phyloP scores from a whole-genome alignment of 35 echinoderm and acorn worm genomes.

The Amphiura filiformis region DNA sequence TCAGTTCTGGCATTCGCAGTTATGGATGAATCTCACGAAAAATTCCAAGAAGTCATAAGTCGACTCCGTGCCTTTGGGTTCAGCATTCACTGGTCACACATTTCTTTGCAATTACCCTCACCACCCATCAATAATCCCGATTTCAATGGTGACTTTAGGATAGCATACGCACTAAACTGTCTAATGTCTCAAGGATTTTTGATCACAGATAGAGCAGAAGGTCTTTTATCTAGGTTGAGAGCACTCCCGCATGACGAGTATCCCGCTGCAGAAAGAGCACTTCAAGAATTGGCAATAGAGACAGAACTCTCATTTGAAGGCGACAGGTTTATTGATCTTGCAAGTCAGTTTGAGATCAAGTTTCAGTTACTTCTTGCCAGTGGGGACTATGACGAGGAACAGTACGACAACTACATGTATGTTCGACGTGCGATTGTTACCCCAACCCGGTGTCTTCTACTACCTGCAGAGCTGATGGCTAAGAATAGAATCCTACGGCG shows the following conservation, averaged over 20 bases:
- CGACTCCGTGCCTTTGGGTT: neutral
- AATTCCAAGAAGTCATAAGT: neutral
- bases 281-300: neutral
- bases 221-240: neutral
- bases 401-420: neutral
- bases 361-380: neutral
- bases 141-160: neutral
- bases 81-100: neutral
- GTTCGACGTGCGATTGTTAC: slow-evolving; percentile 13
- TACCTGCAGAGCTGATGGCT: slow-evolving; percentile 12
- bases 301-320: neutral
- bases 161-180: neutral
- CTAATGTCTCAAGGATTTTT: neutral
- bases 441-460: neutral
- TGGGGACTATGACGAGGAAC: neutral
- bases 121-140: neutral
- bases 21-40: neutral
- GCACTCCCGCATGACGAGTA: neutral
- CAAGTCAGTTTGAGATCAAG: neutral
- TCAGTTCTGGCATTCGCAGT: neutral
- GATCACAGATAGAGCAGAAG: neutral
- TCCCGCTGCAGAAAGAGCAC: neutral
- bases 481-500: slow-evolving; percentile 9
- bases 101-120: neutral
- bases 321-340: neutral